Evolutionary conservation across 37 sponge, comb jelly and placozoan species (phyloP).

Genomic region (Diacarnus erythraeanus): DNA sequence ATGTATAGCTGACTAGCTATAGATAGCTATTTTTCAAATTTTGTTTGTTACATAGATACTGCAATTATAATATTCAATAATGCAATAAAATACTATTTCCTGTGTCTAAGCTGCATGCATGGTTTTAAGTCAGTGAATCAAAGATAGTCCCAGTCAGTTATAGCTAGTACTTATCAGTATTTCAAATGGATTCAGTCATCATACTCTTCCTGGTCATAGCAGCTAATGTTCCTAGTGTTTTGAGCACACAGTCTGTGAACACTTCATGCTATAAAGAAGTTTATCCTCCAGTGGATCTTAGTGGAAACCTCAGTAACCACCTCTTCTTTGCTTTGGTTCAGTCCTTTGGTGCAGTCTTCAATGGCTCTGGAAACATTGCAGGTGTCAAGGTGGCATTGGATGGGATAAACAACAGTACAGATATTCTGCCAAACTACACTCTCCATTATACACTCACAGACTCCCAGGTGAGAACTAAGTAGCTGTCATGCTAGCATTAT

Average conservation of each 20-base stretch:
- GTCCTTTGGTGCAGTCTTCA: constrained; percentile 29
- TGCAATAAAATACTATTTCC: no score
- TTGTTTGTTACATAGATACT: no score
- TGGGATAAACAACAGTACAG: constrained; percentile 8
- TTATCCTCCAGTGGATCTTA: neutral
- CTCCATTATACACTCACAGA: constrained; percentile 33
- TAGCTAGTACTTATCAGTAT: no score
- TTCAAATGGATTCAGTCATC: no score
- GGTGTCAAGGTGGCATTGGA: constrained; percentile 35
- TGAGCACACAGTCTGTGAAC: neutral
- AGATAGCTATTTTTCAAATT: no score
- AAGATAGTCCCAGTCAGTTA: no score
- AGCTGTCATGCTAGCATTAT: no score
- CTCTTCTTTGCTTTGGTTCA: constrained; percentile 12
- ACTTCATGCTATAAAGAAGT: neutral
- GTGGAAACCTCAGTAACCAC: neutral
- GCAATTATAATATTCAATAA: no score
- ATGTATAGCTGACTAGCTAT: no score
- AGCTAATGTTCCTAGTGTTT: neutral
- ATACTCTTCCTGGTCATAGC: neutral
- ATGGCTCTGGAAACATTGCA: constrained; percentile 20
- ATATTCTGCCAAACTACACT: constrained; percentile 10
- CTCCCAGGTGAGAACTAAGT: constrained; percentile 9
- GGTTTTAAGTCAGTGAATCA: no score
- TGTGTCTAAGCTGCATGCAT: no score